Evolutionary conservation across 2,797 vertebrate species (phyloP), one percentile per base, ranked within the genome.

Genomic region (Australoheros facetus): DNA sequence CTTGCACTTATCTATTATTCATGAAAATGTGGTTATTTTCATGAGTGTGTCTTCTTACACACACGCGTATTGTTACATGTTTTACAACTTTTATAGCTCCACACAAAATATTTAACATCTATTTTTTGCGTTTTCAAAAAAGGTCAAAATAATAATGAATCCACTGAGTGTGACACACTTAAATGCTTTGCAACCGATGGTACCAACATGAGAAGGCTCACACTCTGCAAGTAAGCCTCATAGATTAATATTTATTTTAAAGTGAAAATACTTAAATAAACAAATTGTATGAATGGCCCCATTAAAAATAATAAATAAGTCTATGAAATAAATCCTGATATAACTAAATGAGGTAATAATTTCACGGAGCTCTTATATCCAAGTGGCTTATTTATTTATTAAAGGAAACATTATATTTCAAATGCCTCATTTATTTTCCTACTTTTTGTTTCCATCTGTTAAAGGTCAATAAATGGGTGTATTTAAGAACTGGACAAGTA

Each of bases 401-500:
- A 51, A 69, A 69, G 42, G 45, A 16, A 6, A 51, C 42, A 69
- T 69, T 51, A n/a, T 30, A n/a, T 51, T 69, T 69, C 13, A 51
- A 69, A 69, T 30, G 64, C 17, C 42, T 66, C 39, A 19, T 48
- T 4, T 66, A 14, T 48, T 66, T 66, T 1, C 42, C 10, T 51
- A 16, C 11, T 51, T 51, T 69, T 30, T 66, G 3, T 66, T 66
- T 17, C 5, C 42, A 66, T 12, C 42, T 48, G 23, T 19, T 19
- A 51, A 8, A 7, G 5, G 0, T 30, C 48, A 69, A 51, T 69
- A 0, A 69, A 51, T 48, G 16, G 16, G 16, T 19, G 5, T 0
- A 7, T 66, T 48, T 66, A 12, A 28, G 23, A 66, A 66, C 17
- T 30, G 42, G 48, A 48, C 42, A 21, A 3, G 32, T 32, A 58